Conservation (phyloP, 2,888 invertebrate genomes). For the Taenaris catops region DNA sequence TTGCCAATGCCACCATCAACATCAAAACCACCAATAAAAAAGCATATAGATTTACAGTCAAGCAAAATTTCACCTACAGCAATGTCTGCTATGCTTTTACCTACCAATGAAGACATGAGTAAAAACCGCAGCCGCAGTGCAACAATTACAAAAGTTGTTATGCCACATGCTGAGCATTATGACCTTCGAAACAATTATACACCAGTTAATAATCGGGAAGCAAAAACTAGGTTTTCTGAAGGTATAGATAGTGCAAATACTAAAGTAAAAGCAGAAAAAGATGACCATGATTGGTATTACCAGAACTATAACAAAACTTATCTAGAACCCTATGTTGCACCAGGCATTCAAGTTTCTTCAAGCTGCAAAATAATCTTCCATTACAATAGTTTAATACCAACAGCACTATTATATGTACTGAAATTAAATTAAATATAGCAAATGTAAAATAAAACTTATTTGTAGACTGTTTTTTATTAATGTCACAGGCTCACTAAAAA, state of each 20-base stretch:
- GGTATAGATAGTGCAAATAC: slow-evolving; percentile 54
- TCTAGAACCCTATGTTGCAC: slow-evolving; percentile 67
- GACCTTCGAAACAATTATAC: slow-evolving; percentile 50
- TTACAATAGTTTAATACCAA: slow-evolving; percentile 18
- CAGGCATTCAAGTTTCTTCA: slow-evolving; percentile 47
- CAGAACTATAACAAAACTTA: slow-evolving; percentile 88
- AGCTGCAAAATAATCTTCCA: slow-evolving; percentile 24
- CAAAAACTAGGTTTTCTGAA: slow-evolving; percentile 61
- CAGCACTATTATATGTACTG: slow-evolving; percentile 13
- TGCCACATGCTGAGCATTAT: slow-evolving; percentile 56
- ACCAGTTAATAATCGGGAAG: slow-evolving; percentile 59
- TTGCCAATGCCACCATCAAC: slow-evolving; percentile 43
- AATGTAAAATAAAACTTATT: too few relatives aligned
- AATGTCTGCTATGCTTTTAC: slow-evolving; percentile 81
- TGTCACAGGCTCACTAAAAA: too few relatives aligned
- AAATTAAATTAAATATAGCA: not conserved
- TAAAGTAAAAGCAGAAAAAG: slow-evolving; percentile 63
- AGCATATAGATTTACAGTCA: slow-evolving; percentile 38
- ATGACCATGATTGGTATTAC: slow-evolving; percentile 90
- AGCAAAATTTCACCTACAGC: slow-evolving; percentile 59
- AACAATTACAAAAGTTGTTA: slow-evolving; percentile 64
- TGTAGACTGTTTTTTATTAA: too few relatives aligned
- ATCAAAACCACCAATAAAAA: slow-evolving; percentile 47
- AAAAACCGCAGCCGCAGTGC: slow-evolving; percentile 57
- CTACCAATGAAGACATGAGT: slow-evolving; percentile 65